Evolutionary conservation across 2,113 vertebrate species (phyloP).

Genomic region (Hyaena hyaena): DNA sequence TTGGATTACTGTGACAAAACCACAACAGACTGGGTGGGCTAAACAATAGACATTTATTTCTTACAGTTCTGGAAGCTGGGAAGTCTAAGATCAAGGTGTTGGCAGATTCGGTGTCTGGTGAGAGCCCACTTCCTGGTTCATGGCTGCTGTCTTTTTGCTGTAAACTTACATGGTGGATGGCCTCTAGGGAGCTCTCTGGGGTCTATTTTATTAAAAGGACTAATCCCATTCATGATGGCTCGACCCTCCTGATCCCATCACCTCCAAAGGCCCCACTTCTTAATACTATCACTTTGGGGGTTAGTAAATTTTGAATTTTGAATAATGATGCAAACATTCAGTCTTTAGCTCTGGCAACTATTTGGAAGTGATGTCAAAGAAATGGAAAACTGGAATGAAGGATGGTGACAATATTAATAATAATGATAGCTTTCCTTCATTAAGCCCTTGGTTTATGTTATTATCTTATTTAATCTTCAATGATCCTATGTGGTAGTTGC

Average conservation of each 20-base stretch:
- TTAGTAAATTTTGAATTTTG: constrained; percentile 12
- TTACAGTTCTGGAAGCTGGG: neutral
- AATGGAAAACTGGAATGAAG: neutral
- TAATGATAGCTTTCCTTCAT: neutral
- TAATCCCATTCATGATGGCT: neutral
- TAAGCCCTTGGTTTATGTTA: neutral
- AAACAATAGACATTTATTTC: neutral
- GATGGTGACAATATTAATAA: neutral
- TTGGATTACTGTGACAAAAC: neutral
- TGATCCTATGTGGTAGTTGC: neutral
- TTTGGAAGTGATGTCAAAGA: neutral
- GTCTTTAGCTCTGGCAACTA: neutral
- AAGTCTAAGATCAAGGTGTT: neutral
- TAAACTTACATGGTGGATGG: neutral
- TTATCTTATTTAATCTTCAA: constrained; percentile 7
- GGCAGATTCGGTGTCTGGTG: neutral
- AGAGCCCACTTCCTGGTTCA: neutral
- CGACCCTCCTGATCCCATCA: neutral
- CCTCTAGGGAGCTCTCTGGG: neutral
- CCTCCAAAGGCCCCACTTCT: neutral
- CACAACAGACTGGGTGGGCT: neutral
- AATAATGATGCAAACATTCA: neutral
- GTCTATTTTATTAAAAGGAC: neutral
- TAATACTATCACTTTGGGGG: neutral
- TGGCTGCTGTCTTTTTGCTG: neutral